Percentiles rank a stretch among this genome's conserved stretches.
phyloP scores from a whole-genome alignment of 2,888 invertebrate species.

The Cheilosia scutellata region DNA sequence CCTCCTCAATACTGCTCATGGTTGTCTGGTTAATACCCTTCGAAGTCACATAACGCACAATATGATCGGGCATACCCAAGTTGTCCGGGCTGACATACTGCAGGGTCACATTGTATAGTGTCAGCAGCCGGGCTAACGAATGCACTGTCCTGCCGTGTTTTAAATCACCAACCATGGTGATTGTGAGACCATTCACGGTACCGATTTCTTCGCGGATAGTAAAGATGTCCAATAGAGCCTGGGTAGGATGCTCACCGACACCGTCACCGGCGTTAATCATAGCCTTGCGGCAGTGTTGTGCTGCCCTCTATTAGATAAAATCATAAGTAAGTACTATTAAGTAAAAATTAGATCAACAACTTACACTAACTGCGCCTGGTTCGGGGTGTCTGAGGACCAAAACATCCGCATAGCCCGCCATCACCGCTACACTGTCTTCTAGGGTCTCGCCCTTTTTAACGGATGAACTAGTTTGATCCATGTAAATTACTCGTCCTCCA shows the following conservation, averaged over 20 bases:
- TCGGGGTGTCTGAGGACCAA: constrained; percentile 97
- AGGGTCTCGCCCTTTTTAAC: constrained; percentile 98
- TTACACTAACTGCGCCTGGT: constrained; percentile 94
- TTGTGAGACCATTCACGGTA: constrained; percentile 98
- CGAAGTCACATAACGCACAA: constrained; percentile 90
- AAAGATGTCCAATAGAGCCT: constrained; percentile 98
- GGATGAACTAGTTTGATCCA: constrained; percentile 96
- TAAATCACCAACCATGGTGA: constrained; percentile 99
- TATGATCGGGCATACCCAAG: constrained; percentile 95
- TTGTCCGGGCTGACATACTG: constrained; percentile 95
- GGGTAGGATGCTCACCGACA: constrained; percentile 98
- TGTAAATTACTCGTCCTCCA: constrained; percentile 95
- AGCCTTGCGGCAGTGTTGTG: constrained; percentile 93
- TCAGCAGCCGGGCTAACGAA: constrained; percentile 96
- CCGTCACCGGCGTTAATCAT: constrained; percentile 99
- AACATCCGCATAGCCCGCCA: constrained; percentile 97
- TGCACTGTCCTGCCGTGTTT: constrained; percentile 99
- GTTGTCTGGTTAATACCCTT: constrained; percentile 90
- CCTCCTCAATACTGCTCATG: constrained; percentile 91
- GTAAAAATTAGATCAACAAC: constrained; percentile 79
- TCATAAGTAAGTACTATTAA: background rate
- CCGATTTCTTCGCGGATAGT: constrained; percentile 99
- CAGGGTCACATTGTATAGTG: constrained; percentile 96
- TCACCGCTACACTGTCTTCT: constrained; percentile 93
- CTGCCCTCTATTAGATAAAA: constrained; percentile 87